phyloP scores from a whole-genome alignment of 30 jellyfish, hydroid and myxozoan species.

The Aurelia sp. region DNA sequence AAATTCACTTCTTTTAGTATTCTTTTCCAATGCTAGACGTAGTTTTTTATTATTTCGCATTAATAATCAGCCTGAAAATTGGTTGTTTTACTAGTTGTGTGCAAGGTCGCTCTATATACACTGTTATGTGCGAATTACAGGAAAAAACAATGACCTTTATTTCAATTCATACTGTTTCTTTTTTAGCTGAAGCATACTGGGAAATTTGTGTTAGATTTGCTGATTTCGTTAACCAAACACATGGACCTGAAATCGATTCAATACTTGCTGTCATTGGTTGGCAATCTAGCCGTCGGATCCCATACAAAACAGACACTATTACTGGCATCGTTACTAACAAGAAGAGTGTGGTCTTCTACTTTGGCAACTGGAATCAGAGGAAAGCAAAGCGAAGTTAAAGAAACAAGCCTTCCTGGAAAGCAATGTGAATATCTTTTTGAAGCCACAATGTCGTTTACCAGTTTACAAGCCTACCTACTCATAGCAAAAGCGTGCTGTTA shows the following conservation, averaged over 20 bases:
- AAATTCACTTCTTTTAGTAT: too few species aligned
- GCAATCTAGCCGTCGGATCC: conserved; percentile 78
- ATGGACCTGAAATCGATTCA: conserved; percentile 88
- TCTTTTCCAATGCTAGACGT: too few species aligned
- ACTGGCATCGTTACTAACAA: conserved; percentile 82
- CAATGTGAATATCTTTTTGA: conserved; percentile 19
- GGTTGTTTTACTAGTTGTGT: too few species aligned
- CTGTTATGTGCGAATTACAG: background rate
- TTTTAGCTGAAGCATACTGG: conserved; percentile 95
- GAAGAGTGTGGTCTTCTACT: conserved; percentile 95
- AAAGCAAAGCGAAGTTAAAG: conserved; percentile 34
- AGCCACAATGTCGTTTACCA: too few species aligned
- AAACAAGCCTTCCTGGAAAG: conserved; percentile 14
- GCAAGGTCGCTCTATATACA: too few species aligned
- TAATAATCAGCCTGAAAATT: too few species aligned
- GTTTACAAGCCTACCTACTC: too few species aligned
- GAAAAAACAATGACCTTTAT: background rate
- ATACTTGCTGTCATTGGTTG: conserved; percentile 77
- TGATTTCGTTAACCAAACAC: conserved; percentile 90
- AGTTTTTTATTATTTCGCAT: too few species aligned
- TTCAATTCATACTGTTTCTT: background rate
- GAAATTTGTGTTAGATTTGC: conserved; percentile 86
- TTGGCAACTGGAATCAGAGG: conserved; percentile 58
- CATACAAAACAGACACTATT: conserved; percentile 95
- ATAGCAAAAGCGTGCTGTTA: background rate